These are phyloP conservation scores for Venturia canescens DNA, from an alignment of 1,140 invertebrate genomes.

Conservation along the genomic window DNA sequence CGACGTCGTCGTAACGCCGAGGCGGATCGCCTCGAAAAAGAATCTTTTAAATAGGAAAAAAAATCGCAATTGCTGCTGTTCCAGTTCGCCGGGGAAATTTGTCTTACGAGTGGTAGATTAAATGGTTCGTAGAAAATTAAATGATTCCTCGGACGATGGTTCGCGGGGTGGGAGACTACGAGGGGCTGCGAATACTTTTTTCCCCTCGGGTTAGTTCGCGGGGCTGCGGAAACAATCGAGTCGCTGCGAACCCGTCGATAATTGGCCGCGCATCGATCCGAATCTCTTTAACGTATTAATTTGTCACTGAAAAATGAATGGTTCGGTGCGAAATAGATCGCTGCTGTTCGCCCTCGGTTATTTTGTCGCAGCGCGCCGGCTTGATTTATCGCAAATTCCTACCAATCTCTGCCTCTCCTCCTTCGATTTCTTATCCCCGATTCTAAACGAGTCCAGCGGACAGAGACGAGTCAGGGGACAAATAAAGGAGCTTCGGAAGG, in stretches of 20 bases:
- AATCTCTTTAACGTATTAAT: neutral
- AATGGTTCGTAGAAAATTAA: too few relatives aligned
- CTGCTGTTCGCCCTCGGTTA: neutral
- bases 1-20: neutral
- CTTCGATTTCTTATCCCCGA: neutral
- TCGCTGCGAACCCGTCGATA: too few relatives aligned
- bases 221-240: too few relatives aligned
- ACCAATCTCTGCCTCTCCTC: neutral
- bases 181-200: too few relatives aligned
- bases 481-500: neutral
- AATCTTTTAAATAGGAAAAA: conserved; percentile 1
- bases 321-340: neutral
- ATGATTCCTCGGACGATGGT: too few relatives aligned
- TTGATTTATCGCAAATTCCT: conserved; percentile 38
- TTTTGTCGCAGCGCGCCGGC: neutral
- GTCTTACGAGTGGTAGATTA: too few relatives aligned
- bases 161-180: too few relatives aligned
- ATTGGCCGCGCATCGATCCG: too few relatives aligned
- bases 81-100: neutral
- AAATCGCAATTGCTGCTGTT: neutral
- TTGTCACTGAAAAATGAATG: conserved; percentile 17
- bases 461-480: neutral
- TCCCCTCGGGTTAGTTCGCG: too few relatives aligned
- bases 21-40: neutral
- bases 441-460: neutral